Evolutionary conservation across 2,113 vertebrate species (phyloP), one percentile per base, ranked within the genome.

Genomic region (Nycticryphes semicollaris): DNA sequence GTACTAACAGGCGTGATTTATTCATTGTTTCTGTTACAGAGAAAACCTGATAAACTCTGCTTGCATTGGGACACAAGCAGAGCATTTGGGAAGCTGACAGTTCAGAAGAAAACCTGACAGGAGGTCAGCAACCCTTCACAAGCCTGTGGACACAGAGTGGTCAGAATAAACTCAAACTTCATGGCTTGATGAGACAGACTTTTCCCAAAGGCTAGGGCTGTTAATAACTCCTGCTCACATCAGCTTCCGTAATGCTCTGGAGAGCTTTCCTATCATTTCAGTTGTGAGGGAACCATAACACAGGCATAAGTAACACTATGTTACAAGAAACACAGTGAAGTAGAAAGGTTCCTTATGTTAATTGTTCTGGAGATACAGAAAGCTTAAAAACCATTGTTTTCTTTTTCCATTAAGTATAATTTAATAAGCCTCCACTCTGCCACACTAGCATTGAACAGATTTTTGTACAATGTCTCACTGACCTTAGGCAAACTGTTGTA

Each of bases 21-120:
- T 75, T 95, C 5, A 47, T 47, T 57, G 10, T 35, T 92, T 68
- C 14, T 84, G 4, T 72, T 79, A 62, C 7, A 33, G 35, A 79
- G 3, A 84, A 86, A 82, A 70, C 10, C 24, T 43, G 41, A 54
- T 41, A 88, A 87, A 79, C 47, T 74, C 31, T 75, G 18, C 15
- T 84, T 91, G 91, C 59, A 31, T 0, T 73, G 63, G 37, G 51
- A 67, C 14, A 31, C 12, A 64, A 77, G 27, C 39, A 73, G 3
- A 73, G 72, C 8, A 75, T 95, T 96, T 63, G 75, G 68, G 72
- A 90, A 94, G 20, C 45, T 92, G 91, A 79, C 53, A 91, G 43
- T 85, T 96, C 87, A 88, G 53, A 86, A 50, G 78, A 92, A 92
- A 91, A 93, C 37, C 57, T 90, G 84, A 86, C 92, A 96, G 68